Evolutionary conservation across 2,113 vertebrate species (phyloP), one percentile per base, ranked within the genome.

Genomic region (Pangasianodon hypophthalmus): DNA sequence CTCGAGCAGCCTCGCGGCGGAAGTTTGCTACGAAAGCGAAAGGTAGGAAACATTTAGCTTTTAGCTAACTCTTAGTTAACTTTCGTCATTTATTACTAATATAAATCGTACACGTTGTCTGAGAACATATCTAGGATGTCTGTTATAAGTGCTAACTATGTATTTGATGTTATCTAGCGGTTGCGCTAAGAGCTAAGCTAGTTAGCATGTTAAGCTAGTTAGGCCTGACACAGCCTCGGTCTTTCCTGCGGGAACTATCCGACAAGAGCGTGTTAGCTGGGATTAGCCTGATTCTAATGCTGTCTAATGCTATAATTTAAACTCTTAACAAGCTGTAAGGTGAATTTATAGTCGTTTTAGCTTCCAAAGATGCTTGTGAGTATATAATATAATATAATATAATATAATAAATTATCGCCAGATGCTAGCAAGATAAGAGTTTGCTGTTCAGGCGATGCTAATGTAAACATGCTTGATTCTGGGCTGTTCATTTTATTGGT

Each of bases 141-240:
- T 32, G 2, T 37, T 37, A 56, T 37, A 21, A 6, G 1, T 71
- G 44, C 26, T 50, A 73, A 8, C 11, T 11, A 1, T 29, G 2
- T 21, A 11, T 84, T 75, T 48, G 14, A 6, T 82, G 16, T 44
- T 37, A 13, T 13, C 41, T 26, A 0, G 54, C 32, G 11, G 19
- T 32, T 16, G 6, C 24, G 16, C 37, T 60, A 21, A 41, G 7
- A 92, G 82, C 88, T 67, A 84, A 48, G 56, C 32, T 54, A 80
- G 46, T 44, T 52, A 52, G 26, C 77, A 37, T 37, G 82, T 88
- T 67, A 84, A 48, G 56, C 32, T 54, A 80, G 46, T 44, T 52
- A 52, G 95, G 96, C 96, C 95, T 60, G 52, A 16, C 44, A 24
- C 6, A 94, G 90, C 95, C 95, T 92, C 93, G 94, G 71, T 32